Percentiles rank a stretch among this genome's conserved stretches.
Evolutionary conservation across 2,888 invertebrate species (phyloP).

Genomic region (Iphiclides podalirius): DNA sequence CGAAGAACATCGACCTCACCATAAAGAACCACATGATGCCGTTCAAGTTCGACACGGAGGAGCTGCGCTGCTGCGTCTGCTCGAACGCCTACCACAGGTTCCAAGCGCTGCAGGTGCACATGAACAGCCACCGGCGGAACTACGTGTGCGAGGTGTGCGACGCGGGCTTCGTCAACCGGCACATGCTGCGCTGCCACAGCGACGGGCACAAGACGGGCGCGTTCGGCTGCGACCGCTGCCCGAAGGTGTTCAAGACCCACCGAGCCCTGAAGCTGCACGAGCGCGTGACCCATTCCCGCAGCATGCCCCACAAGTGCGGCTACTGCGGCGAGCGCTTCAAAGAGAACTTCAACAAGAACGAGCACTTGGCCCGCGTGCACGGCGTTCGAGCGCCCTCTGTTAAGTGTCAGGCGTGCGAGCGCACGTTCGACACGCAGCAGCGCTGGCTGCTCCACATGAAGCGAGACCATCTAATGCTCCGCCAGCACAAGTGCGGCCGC

Average conservation of each 20-base stretch:
- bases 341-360: conserved; percentile 37
- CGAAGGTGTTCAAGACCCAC: conserved; percentile 68
- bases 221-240: conserved; percentile 55
- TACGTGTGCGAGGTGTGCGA: conserved; percentile 47
- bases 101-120: conserved; percentile 45
- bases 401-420: conserved; percentile 47
- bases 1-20: conserved; percentile 39
- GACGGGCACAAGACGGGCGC: conserved; percentile 40
- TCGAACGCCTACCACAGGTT: conserved; percentile 41
- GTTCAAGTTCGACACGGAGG: conserved; percentile 46
- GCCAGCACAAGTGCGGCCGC: conserved; percentile 50
- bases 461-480: conserved; percentile 53
- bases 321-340: conserved; percentile 45
- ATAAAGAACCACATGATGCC: conserved; percentile 51
- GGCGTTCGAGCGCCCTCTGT: conserved; percentile 34
- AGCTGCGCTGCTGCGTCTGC: conserved; percentile 45
- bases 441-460: conserved; percentile 41
- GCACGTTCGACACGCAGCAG: conserved; percentile 35
- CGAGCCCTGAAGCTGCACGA: conserved; percentile 65
- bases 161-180: conserved; percentile 41
- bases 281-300: conserved; percentile 31
- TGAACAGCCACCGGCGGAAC: conserved; percentile 51
- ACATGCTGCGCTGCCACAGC: conserved; percentile 33
- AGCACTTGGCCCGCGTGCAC: conserved; percentile 44
- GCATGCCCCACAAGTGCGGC: conserved; percentile 41